These are phyloP conservation scores for Nothobranchius furzeri DNA, from an alignment of 2,113 vertebrate genomes.

Conservation along the genomic window DNA sequence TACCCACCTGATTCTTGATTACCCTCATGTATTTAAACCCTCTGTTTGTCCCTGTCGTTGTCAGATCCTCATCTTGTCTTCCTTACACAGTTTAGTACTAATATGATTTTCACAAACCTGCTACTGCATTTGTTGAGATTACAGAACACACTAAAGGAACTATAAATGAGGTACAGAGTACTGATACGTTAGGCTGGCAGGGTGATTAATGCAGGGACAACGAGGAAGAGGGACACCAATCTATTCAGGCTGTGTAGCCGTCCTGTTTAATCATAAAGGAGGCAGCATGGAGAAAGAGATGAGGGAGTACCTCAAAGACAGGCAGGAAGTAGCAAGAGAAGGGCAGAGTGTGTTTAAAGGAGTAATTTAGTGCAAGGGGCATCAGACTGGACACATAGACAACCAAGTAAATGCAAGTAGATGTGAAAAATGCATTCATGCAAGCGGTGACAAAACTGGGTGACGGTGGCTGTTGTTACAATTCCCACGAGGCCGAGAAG, in stretches of 20 bases:
- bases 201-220: slow-evolving; percentile 35
- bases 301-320: neutral
- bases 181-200: slow-evolving; percentile 9
- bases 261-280: slow-evolving; percentile 30
- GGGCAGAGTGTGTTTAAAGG: slow-evolving; percentile 20
- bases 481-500: slow-evolving; percentile 35
- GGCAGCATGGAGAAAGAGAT: slow-evolving; percentile 10
- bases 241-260: slow-evolving; percentile 30
- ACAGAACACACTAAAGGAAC: slow-evolving; percentile 19
- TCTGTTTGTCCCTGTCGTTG: too few species aligned
- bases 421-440: slow-evolving; percentile 18
- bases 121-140: slow-evolving; percentile 7
- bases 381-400: slow-evolving; percentile 6
- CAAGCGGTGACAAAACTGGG: slow-evolving; percentile 26
- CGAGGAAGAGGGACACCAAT: slow-evolving; percentile 23
- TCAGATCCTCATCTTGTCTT: too few species aligned
- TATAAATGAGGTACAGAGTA: neutral
- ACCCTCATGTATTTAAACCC: too few species aligned
- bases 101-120: too few species aligned
- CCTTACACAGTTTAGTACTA: too few species aligned
- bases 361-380: slow-evolving; percentile 38
- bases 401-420: slow-evolving; percentile 30
- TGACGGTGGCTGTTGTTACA: slow-evolving; percentile 37
- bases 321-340: slow-evolving; percentile 7
- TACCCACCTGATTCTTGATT: too few species aligned